Evolutionary conservation across 2,888 invertebrate species (phyloP), one percentile per base, ranked within the genome.

Genomic region (Ophion obscuratus): DNA sequence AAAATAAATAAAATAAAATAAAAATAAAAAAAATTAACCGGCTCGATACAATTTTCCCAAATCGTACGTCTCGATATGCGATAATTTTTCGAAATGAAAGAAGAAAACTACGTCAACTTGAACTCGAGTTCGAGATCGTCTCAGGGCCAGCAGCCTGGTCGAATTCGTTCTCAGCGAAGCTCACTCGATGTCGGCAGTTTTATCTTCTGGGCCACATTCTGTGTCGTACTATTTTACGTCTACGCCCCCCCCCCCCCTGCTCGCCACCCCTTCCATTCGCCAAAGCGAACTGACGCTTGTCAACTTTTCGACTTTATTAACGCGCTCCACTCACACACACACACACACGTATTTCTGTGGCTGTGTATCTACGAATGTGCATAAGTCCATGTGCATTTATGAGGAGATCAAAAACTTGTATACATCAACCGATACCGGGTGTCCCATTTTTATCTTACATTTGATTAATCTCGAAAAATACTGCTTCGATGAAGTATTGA

Each of bases 211-310:
- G 81, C 64, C 81, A 85, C 80, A 62, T 78, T 84, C 80, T 67
- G 76, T 83, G 75, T 74, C 75, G 77, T 84, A 71, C 83, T 83
- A 84, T 85, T 87, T 85, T 85, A 80, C 83, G 77, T 80, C 75
- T 78, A 24, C 59, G 47, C 61, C 79, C 81, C 80, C 79, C 73
- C 57, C 76, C 27, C 79, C 6, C 24, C 62, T 40, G 31, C 74
- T 36, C 61, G 4, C n/a, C n/a, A 31, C 47, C 59, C 71, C 73
- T 62, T 68, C 74, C 79, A 77, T 73, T 80, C 74, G 64, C 70
- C 59, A 66, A 59, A 71, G 53, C 61, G 66, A 27, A 64, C 62
- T 31, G 6, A 64, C 71, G 62, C 47, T 2, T 57, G 64, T 27
- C 24, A 40, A 14, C 31, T 31, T 68, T 44, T n/a, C 62, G 24